Base-by-base conservation (phyloP, 2,888 invertebrate species). In the Monochamus alternatus region DNA sequence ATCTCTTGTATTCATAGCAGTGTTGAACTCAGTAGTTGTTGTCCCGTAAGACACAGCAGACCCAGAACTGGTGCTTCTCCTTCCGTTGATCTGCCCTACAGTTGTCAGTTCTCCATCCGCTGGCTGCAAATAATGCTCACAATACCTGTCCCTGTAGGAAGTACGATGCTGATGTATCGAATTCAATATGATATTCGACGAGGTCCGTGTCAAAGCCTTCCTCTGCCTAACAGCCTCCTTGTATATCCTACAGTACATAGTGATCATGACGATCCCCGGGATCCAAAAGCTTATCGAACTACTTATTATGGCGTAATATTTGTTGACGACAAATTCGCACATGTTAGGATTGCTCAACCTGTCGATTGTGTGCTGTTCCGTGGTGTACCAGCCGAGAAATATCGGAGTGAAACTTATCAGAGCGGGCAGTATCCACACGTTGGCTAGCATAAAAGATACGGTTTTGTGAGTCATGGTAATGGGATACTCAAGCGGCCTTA, bases 221-320 rank as follows among this genome's bases (percentile, higher is more conserved):
- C 96, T 90, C 87, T 96, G 96, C 59, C 96, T 90, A 10, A 96
- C 93, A 2, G 96, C 96, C 89, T 96, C 96, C 87, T 95, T 91
- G 87, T 93, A 94, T 86, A 96, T 96, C 85, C 94, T 91, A 89
- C 93, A 96, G 89, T 97, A 97, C 95, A 97, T 97, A 63, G 95
- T 95, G 84, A 97, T 93, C 97, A 97, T 97, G 44, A 97, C 96
- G 73, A 96, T 88, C 82, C 96, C 96, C 5, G 97, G 97, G 88
- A 97, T 96, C 97, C 97, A 97, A 89, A 97, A 97, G 47, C 96
- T 96, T 55, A 97, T 95, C 80, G 95, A 95, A 75, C 96, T 97
- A 66, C 96, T 96, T 78, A 97, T 94, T 75, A 97, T 92, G 8
- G 96, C 96, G 87, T 97, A 97, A 51, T 95, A 93, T 87, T 94